Base-by-base conservation (phyloP, 2,888 invertebrate species). In the Hyles lineata region DNA sequence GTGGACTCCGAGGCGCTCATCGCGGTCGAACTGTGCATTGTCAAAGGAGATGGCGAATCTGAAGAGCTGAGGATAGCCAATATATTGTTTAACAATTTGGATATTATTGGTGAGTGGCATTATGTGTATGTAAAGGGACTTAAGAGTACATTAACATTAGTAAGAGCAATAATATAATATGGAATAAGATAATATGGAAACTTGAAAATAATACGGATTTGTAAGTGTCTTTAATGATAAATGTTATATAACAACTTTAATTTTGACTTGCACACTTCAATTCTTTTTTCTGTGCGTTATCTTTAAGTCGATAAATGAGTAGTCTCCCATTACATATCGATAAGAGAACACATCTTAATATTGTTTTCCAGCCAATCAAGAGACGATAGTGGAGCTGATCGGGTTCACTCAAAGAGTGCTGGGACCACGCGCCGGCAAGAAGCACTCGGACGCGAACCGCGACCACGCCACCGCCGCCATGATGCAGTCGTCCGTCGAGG, bases 81-180 rank as follows among this genome's bases (percentile, higher is more conserved):
- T 83, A 97, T 99, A 81, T 96, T 98, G 80, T 99, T 99, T 85
- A 99, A 99, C 87, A 99, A 98, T 89, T 95, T 99, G 79, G 99
- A 99, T 89, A 97, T 99, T 72, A 99, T 99, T 77, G 98, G 98
- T 97, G 85, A 94, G 95, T 80, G 58, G 15, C 25, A 32, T 9
- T 61, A 55, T 11, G 17, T 55, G 7, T 2, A 23, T 70, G n/a
- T 9, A 2, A 35, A 2, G 9, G 35, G 35, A 29, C 5, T 29
- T 5, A 29, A 29, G 3, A 29, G 29, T 29, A 29, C 2, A 29
- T 29, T 2, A 29, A 29, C 29, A 29, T 5, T 2, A 29, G 29
- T 29, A 0, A 29, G 5, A 29, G 29, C 5, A 29, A 29, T 1
- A 29, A 2, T 29, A 29, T n/a, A n/a, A n/a, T n/a, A n/a, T n/a